Evolutionary conservation across 2,888 invertebrate species (phyloP).

Genomic region (Tenthredo scrophulariae): DNA sequence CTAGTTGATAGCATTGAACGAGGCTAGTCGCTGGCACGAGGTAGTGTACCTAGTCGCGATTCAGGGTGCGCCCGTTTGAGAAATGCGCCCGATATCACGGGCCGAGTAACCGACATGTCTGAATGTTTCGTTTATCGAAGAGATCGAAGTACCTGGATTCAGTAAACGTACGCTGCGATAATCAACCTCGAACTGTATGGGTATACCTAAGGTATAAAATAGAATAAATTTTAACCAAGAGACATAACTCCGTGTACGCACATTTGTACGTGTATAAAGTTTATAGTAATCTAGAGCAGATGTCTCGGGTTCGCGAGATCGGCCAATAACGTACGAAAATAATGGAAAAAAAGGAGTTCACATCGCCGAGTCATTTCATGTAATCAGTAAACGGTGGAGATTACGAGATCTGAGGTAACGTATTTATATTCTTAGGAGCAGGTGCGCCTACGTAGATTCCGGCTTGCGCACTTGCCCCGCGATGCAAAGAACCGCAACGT

Average conservation of each 20-base stretch:
- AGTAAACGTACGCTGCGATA: background rate
- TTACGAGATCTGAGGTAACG: slow-evolving; percentile 31
- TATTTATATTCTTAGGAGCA: slow-evolving; percentile 37
- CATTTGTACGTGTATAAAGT: background rate
- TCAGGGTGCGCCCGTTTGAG: slow-evolving; percentile 6
- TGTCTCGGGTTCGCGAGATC: background rate
- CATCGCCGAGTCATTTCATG: slow-evolving; percentile 20
- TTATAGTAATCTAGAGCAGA: slow-evolving; percentile 39
- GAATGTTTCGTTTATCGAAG: slow-evolving; percentile 20
- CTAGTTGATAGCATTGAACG: slow-evolving; percentile 23
- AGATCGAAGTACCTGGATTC: slow-evolving; percentile 7
- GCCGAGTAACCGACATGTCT: background rate
- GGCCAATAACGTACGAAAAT: background rate
- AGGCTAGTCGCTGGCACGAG: slow-evolving; percentile 14
- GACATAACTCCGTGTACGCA: background rate
- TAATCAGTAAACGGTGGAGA: slow-evolving; percentile 39
- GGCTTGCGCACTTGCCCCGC: background rate
- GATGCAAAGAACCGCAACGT: slow-evolving; percentile 1
- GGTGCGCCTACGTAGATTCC: background rate
- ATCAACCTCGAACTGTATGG: slow-evolving; percentile 14
- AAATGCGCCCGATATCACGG: background rate
- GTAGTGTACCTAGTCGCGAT: background rate
- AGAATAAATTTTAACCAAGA: background rate
- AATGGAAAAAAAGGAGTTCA: background rate
- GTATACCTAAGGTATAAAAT: background rate